Percentiles rank a stretch among this genome's conserved stretches.
phyloP scores from a whole-genome alignment of 2,797 vertebrate genomes.

The Rallus crepitans region DNA sequence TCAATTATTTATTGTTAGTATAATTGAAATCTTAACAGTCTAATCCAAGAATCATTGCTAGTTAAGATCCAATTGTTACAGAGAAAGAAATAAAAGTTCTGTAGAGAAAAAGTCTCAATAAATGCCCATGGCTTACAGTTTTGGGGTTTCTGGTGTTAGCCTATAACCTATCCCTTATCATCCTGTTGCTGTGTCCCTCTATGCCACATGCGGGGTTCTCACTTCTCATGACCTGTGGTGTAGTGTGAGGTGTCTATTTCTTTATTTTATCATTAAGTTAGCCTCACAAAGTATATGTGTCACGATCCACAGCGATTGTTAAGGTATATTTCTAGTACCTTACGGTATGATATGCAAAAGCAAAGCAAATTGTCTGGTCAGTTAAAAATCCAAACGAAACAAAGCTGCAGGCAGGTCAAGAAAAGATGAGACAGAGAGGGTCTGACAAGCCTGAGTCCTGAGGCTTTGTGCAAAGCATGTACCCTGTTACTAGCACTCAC shows the following conservation, averaged over 20 bases:
- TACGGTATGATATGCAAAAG: not conserved
- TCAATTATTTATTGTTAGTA: not conserved
- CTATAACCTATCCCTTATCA: not conserved
- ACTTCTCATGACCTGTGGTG: not conserved
- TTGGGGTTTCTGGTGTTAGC: not conserved
- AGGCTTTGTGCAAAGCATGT: not conserved
- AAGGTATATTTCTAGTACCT: too few relatives aligned
- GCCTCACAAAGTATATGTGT: not conserved
- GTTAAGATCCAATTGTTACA: not conserved
- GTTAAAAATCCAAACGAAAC: not conserved
- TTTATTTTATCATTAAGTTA: not conserved
- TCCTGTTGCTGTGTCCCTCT: not conserved
- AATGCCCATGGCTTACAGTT: not conserved
- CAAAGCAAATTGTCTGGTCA: not conserved
- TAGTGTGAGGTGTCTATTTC: not conserved
- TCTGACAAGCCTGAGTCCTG: not conserved
- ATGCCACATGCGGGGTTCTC: fast-evolving
- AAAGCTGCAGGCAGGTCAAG: not conserved
- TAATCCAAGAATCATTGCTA: not conserved
- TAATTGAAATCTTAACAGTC: not conserved
- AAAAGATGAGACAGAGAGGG: not conserved
- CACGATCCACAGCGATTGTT: not conserved
- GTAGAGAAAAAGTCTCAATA: not conserved
- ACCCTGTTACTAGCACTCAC: not conserved
- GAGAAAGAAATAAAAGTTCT: not conserved